Evolutionary conservation across 2,113 vertebrate species (phyloP), one percentile per base, ranked within the genome.

Genomic region (Phasianus colchicus): DNA sequence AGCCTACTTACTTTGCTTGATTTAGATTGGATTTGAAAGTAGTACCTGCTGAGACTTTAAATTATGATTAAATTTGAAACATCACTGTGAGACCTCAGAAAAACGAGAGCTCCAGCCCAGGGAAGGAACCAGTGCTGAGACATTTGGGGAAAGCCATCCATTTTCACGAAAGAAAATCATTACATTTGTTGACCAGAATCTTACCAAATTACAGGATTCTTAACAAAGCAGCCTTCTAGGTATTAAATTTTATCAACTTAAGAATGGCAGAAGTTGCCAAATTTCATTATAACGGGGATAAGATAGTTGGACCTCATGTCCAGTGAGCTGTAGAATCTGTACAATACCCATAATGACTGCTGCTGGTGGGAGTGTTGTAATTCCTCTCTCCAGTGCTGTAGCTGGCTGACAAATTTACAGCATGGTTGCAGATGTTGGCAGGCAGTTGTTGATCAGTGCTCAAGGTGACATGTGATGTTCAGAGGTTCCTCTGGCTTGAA

Each of bases 161-260:
- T 92, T 93, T 88, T 93, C 69, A 57, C 65, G 76, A 95, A 86
- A 78, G 92, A 93, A 96, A 95, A 93, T 88, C 60, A 72, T 94
- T 92, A 90, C 48, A 71, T 75, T 72, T 65, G 86, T 83, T 0
- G 0, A 86, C 61, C 65, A 90, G 61, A 88, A 88, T 47, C 60
- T 50, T 63, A 71, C 83, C 85, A 86, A 80, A 38, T 86, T 83
- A 50, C 29, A 63, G 45, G 34, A 55, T 73, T 83, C 81, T 50
- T 57, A 74, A 81, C n/a, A 83, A 19, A 92, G 40, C 30, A 88
- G 47, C 40, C 65, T 81, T 77, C 21, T 65, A 20, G 30, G 30
- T 89, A 30, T 57, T 1, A 0, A 22, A 70, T 61, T 52, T 81
- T 55, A 25, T 57, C 27, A 50, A 24, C 32, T 13, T 60, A 17